phyloP scores from a whole-genome alignment of 2,888 invertebrate genomes.

The Temnothorax ravouxi region DNA sequence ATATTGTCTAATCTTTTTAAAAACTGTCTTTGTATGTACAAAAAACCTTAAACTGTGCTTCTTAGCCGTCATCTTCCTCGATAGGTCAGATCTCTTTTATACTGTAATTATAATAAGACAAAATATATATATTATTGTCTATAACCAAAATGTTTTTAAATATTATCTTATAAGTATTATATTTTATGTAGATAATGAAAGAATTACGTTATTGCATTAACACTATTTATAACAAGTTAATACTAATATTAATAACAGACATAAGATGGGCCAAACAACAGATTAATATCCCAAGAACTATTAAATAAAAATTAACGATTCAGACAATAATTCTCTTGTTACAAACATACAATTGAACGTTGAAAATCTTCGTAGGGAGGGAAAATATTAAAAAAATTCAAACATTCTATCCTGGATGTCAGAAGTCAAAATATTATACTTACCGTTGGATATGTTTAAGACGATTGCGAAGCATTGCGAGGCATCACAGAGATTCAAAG shows the following conservation, averaged over 20 bases:
- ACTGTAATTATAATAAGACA: neutral
- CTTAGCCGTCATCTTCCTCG: neutral
- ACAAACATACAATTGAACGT: neutral
- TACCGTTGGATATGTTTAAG: constrained; percentile 10
- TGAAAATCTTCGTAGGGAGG: neutral
- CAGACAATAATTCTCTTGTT: neutral
- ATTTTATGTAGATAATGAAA: constrained; percentile 19
- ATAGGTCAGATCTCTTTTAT: neutral
- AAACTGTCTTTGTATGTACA: neutral
- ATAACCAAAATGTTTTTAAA: constrained; percentile 6
- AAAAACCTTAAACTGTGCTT: neutral
- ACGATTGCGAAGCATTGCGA: constrained; percentile 30
- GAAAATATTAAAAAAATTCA: too few relatives aligned
- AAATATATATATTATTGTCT: too few relatives aligned
- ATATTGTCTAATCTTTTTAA: neutral
- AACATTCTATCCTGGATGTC: neutral
- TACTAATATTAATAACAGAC: neutral
- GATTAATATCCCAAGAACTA: neutral
- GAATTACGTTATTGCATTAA: neutral
- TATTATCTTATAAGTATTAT: neutral
- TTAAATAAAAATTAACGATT: neutral
- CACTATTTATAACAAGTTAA: constrained; percentile 11
- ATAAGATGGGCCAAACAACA: neutral
- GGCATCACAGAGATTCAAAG: constrained; percentile 79
- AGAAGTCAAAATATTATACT: neutral